Base-by-base conservation (phyloP, 2,797 vertebrate species). In the Sebastes nivosus region DNA sequence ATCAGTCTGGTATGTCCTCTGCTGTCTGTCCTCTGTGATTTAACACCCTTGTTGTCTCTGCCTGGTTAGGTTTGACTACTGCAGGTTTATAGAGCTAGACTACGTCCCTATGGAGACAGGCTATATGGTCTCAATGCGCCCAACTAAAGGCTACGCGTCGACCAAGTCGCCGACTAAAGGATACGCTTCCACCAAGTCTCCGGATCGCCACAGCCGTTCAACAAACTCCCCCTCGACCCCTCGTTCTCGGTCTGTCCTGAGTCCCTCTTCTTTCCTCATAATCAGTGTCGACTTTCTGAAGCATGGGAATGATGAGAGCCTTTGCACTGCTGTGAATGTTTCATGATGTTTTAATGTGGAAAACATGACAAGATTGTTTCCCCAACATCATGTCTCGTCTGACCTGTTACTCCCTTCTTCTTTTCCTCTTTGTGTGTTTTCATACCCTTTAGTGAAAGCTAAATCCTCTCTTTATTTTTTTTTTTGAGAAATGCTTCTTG, bases 81-180 rank as follows among this genome's bases (percentile, higher is more conserved):
- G 96, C 96, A 95, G 94, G 94, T 96, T 96, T 92, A 96, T 96
- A 90, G 96, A 96, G 81, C 93, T 96, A 94, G 96, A 96, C 95
- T 96, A 96, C 94, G 94, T 94, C 69, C 95, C 96, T 85, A 96
- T 96, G 96, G 96, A 96, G 94, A 92, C 95, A 72, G 95, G 93
- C 84, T 95, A 93, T 89, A 96, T 96, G 96, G 95, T 96, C 81
- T 96, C 96, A 85, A 96, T 96, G 96, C 96, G 95, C 60, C 96
- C 95, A n/a, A 96, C 95, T 83, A 95, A 95, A 95, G 94, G 95
- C 94, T 93, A 88, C 82, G 38, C 93, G 74, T 88, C 94, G 2
- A 89, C 93, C 79, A 95, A 94, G 88, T 95, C 94, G 0, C 91
- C 93, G 0, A 89, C 87, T 42, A 94, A 95, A 91, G 93, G 93